Conservation (phyloP, 2,888 invertebrate genomes). For the Melinopterus prodromus region DNA sequence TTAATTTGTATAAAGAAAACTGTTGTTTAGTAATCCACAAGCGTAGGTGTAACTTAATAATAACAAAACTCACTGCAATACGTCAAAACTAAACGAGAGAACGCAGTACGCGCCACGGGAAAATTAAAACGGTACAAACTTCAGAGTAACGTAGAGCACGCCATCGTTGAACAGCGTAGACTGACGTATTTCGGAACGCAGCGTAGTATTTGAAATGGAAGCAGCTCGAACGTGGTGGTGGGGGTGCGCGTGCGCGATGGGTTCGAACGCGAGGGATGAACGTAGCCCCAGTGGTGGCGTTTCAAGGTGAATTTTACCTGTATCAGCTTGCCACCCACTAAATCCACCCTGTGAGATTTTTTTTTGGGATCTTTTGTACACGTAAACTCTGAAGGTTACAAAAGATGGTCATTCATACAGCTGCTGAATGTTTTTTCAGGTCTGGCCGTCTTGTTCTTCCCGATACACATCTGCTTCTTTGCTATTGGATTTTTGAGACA, state of each 20-base stretch:
- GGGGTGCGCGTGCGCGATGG: slow-evolving; percentile 36
- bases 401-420: slow-evolving; percentile 29
- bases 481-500: not conserved
- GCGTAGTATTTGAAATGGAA: slow-evolving; percentile 31
- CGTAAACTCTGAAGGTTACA: slow-evolving; percentile 31
- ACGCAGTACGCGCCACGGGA: not conserved
- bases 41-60: not conserved
- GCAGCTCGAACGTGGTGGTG: slow-evolving; percentile 32
- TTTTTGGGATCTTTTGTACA: slow-evolving; percentile 11
- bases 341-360: slow-evolving; percentile 37
- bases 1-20: not conserved
- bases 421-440: slow-evolving; percentile 23
- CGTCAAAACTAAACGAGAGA: not conserved
- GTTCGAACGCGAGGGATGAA: slow-evolving; percentile 29
- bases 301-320: slow-evolving; percentile 48
- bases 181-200: not conserved
- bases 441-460: slow-evolving; percentile 10
- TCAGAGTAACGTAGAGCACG: not conserved
- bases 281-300: not conserved
- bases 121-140: not conserved
- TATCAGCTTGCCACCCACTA: slow-evolving; percentile 54
- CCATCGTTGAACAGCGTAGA: not conserved
- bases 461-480: slow-evolving; percentile 27
- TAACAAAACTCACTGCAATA: not conserved
- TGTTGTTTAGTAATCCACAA: not conserved